Base-by-base conservation (phyloP, 2,888 invertebrate genomes). In the Prostheceraeus crozeri region DNA sequence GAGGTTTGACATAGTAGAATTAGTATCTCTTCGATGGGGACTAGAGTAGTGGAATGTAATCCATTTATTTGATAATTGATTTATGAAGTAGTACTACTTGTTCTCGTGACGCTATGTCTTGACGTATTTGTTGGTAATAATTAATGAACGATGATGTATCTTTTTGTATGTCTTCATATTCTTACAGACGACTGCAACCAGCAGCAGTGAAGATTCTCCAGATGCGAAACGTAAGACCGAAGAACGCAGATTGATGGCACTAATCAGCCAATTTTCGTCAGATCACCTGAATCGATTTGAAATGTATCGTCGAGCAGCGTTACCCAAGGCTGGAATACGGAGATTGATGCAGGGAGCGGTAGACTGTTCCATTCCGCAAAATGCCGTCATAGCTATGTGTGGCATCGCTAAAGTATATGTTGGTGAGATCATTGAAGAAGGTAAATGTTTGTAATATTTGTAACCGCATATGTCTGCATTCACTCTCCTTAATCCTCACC, bases 401-500 rank as follows among this genome's bases (percentile, higher is more conserved):
- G 98, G 98, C 19, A 93, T 96, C 69, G 89, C 96, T 1, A 98
- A 98, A 80, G 94, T 99, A 0, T 98, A 94, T 80, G 91, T 94
- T 10, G 98, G 96, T 19, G 98, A 99, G 81, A 85, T 99, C 60
- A 90, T 98, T 2, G 98, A 99, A 80, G 91, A 93, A 84, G 91
- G 90, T 88, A 67, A 64, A 35, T 48, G n/a, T n/a, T n/a, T n/a
- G n/a, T n/a, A n/a, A n/a, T 21, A 25, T 56, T 14, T 56, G 16
- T 55, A 19, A 53, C 8, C 8, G 25, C n/a, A 10, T 55, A 8
- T 6, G 19, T 6, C n/a, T 54, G 11, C 10, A 21, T 19, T 59
- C 6, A 25, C 28, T 53, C 73, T 59, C 46, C 45, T 58, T 10
- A 28, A 27, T 33, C 35, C 59, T 61, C 53, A n/a, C n/a, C n/a